Evolutionary conservation across 2,113 vertebrate species (phyloP), one percentile per base, ranked within the genome.

Genomic region (Takifugu bimaculatus): DNA sequence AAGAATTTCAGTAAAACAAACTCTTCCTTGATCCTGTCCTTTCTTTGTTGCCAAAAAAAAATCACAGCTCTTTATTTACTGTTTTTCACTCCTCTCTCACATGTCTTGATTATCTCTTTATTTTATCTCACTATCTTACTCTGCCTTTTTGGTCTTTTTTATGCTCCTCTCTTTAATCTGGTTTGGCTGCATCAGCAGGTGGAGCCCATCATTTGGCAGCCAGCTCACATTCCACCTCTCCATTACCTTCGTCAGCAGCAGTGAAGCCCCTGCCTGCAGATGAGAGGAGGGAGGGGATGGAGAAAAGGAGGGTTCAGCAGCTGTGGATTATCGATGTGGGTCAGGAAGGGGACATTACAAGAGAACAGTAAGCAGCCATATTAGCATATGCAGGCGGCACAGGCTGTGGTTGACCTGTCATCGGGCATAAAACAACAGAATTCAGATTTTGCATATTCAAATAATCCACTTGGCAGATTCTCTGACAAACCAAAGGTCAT

Each of bases 11-110:
- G 15, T 26, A 20, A 20, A n/a, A 5, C n/a, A 1, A 68, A 74
- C 83, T 74, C 74, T 75, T 85, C 80, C 80, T 86, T 80, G 68
- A 70, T 83, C 68, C 62, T 65, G 64, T 74, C 74, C 32, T 68
- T 66, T 76, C 63, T 56, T 66, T 60, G 29, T 65, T 72, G 73
- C 72, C 70, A 28, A 25, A 61, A 13, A 68, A 70, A 68, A n/a
- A 58, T 26, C 65, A 39, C 32, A 48, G 52, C 70, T 43, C 15
- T 15, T n/a, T 54, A 29, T 54, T 26, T 32, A 15, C 44, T 50
- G 35, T 7, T 29, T 62, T 50, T 52, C 72, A 48, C 20, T 60
- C 3, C 26, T 2, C 14, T 50, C 20, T 50, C 3, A 44, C 11
- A 43, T n/a, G 42, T 48, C 5, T 44, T 59, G 10, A 45, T 11